Conservation (phyloP, 2,888 invertebrate species). For the Phorcus lineatus region DNA sequence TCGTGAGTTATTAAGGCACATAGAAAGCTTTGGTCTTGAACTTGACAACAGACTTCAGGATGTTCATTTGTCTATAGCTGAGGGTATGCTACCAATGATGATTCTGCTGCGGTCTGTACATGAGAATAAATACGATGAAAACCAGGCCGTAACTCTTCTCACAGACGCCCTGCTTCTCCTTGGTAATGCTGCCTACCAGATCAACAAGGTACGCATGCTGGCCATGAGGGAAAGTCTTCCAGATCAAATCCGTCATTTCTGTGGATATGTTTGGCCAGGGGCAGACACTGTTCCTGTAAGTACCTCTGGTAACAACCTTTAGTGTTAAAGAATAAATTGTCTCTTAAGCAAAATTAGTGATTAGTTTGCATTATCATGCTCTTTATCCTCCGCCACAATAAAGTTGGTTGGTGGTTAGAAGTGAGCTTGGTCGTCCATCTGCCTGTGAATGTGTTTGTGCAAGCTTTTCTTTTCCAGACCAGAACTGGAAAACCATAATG, state of each 20-base stretch:
- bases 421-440: too few relatives aligned
- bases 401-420: too few relatives aligned
- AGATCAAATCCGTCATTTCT: neutral
- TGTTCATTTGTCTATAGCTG: neutral
- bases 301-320: too few relatives aligned
- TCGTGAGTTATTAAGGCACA: neutral
- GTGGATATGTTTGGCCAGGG: neutral
- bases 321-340: too few relatives aligned
- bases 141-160: neutral
- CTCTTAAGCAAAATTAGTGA: too few relatives aligned
- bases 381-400: too few relatives aligned
- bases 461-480: too few relatives aligned
- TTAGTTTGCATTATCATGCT: too few relatives aligned
- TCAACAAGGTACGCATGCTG: constrained; percentile 1
- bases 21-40: neutral
- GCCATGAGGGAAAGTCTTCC: neutral
- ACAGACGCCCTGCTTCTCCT: constrained; percentile 4
- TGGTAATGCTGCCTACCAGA: neutral
- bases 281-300: neutral
- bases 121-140: neutral
- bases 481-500: too few relatives aligned
- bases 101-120: neutral
- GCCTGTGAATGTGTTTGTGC: too few relatives aligned
- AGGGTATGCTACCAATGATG: neutral
- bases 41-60: neutral